Evolutionary conservation across 2,888 invertebrate species (phyloP).

Genomic region (Ditula angustiorana): DNA sequence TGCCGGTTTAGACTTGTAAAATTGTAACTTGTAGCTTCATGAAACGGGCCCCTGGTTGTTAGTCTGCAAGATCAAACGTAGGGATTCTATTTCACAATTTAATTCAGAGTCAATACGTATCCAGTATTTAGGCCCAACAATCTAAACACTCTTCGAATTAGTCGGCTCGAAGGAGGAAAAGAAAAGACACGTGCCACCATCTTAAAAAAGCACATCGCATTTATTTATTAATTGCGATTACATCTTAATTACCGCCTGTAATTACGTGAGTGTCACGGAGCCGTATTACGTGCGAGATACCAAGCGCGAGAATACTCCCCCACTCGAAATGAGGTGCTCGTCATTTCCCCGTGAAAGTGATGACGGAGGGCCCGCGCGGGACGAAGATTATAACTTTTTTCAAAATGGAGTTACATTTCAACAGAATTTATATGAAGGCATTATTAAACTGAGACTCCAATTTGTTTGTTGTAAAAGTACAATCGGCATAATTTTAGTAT

Average conservation of each 20-base stretch:
- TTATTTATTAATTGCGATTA: slow-evolving; percentile 9
- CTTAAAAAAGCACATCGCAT: neutral
- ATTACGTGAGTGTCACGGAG: slow-evolving; percentile 2
- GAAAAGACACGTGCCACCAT: neutral
- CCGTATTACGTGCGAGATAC: slow-evolving; percentile 15
- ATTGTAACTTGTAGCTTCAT: too few species aligned
- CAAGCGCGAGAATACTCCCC: slow-evolving; percentile 11
- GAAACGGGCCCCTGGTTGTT: too few species aligned
- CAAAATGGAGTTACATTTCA: slow-evolving; percentile 29
- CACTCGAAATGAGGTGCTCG: slow-evolving; percentile 10
- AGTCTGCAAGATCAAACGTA: too few species aligned
- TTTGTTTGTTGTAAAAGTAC: slow-evolving; percentile 24
- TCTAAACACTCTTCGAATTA: too few species aligned
- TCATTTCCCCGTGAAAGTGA: slow-evolving; percentile 35
- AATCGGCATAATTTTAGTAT: slow-evolving; percentile 9
- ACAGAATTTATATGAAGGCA: slow-evolving; percentile 32
- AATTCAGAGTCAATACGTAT: too few species aligned
- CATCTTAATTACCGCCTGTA: slow-evolving; percentile 15
- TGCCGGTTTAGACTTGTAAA: too few species aligned
- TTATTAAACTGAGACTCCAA: slow-evolving; percentile 35
- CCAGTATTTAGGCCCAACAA: too few species aligned
- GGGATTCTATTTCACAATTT: too few species aligned
- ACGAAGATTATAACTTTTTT: slow-evolving; percentile 40
- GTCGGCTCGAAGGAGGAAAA: too few species aligned
- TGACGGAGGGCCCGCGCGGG: slow-evolving; percentile 55